These are phyloP conservation scores for Habropoda laboriosa DNA, from an alignment of 1,140 invertebrate genomes.

Conservation along the genomic window DNA sequence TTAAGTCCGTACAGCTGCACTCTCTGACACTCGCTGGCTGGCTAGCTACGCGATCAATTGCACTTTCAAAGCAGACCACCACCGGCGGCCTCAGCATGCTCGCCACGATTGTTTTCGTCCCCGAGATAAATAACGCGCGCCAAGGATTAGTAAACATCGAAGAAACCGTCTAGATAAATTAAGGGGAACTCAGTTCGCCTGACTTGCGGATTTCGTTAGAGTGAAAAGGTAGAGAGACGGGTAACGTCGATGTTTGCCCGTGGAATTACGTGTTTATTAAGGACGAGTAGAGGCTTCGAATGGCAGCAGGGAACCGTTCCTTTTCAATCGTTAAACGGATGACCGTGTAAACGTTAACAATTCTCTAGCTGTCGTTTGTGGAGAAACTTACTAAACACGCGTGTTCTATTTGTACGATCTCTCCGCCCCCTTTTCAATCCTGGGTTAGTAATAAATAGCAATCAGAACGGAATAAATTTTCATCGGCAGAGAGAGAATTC, in stretches of 20 bases:
- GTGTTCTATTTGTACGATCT: slow-evolving; percentile 27
- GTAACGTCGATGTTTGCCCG: neutral
- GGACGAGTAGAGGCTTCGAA: neutral
- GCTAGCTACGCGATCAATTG: slow-evolving; percentile 41
- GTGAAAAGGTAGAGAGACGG: neutral
- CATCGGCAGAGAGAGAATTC: no score
- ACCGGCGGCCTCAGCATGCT: neutral
- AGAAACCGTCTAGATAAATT: neutral
- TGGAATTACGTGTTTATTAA: slow-evolving; percentile 27
- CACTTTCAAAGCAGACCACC: slow-evolving; percentile 13
- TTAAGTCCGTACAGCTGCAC: slow-evolving; percentile 14
- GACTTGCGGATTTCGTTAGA: neutral
- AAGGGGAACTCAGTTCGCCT: neutral
- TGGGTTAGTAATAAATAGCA: no score
- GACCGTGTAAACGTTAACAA: neutral
- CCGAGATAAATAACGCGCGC: neutral
- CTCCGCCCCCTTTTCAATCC: neutral
- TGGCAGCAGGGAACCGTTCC: neutral
- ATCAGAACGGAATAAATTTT: no score
- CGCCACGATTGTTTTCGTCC: slow-evolving; percentile 11
- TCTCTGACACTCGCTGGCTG: neutral
- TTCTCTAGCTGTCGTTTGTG: slow-evolving; percentile 8
- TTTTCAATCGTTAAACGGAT: neutral
- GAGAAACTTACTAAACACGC: slow-evolving; percentile 5
- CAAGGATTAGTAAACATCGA: slow-evolving; percentile 1